These are phyloP conservation scores for Chelidonichthys spinosus DNA, from an alignment of 2,797 vertebrate genomes.

Conservation along the genomic window DNA sequence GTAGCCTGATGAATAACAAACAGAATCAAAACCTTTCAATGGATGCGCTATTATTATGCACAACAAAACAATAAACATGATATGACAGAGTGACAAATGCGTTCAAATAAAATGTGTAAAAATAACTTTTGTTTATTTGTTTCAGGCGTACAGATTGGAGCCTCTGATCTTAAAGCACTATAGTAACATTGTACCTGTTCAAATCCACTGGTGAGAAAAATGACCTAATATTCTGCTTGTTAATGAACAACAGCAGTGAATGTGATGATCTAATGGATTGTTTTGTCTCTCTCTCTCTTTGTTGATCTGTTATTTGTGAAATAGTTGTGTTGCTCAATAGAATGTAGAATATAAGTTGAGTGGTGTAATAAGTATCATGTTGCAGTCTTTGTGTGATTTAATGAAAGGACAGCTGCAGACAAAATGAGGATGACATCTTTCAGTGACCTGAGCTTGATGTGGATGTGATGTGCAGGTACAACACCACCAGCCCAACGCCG, in stretches of 20 bases:
- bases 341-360: neutral
- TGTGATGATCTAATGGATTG: neutral
- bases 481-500: slow-evolving; percentile 90
- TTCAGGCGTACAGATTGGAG: slow-evolving; percentile 94
- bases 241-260: neutral
- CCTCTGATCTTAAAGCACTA: slow-evolving; percentile 96
- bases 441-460: slow-evolving; percentile 5
- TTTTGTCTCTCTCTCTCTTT: neutral
- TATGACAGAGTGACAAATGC: neutral
- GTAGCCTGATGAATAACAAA: neutral
- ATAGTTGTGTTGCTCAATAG: neutral
- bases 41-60: neutral
- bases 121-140: slow-evolving; percentile 24
- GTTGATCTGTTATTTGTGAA: neutral
- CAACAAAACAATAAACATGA: neutral
- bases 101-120: neutral
- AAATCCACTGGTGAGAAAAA: slow-evolving; percentile 91
- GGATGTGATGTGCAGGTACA: slow-evolving; percentile 80
- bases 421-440: neutral
- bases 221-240: neutral
- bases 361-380: neutral
- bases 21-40: neutral
- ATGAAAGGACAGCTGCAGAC: neutral
- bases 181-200: slow-evolving; percentile 93
- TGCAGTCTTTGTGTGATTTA: neutral